Conservation (phyloP, 2,797 vertebrate genomes). For the Peromyscus nudipes region DNA sequence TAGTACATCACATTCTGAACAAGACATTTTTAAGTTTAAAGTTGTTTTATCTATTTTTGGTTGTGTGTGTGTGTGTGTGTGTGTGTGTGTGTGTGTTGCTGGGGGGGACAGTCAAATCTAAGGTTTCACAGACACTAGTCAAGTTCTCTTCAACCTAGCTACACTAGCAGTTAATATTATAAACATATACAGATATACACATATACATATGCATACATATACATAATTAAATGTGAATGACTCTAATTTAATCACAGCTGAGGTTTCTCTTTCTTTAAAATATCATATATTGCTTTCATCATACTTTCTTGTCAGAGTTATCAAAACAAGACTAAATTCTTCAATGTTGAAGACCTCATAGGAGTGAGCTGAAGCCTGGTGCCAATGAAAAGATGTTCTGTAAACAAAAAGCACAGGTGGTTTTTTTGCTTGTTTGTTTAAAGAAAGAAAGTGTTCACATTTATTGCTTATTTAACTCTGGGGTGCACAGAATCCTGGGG, state of each 20-base stretch:
- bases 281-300: not conserved
- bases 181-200: not conserved
- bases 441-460: slow-evolving; percentile 23
- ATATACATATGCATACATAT: not conserved
- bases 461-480: slow-evolving; percentile 43
- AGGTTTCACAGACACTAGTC: not conserved
- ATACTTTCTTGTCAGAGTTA: not conserved
- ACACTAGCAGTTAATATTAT: not conserved
- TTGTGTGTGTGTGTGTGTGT: not conserved
- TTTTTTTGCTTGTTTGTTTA: not conserved
- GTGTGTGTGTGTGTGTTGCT: not conserved
- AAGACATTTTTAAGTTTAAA: not conserved
- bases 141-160: not conserved
- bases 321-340: slow-evolving; percentile 4
- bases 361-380: not conserved
- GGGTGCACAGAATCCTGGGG: slow-evolving; percentile 23
- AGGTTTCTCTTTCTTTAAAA: not conserved
- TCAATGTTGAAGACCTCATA: not conserved
- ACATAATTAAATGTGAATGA: not conserved
- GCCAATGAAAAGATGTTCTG: slow-evolving; percentile 46
- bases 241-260: not conserved
- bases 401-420: slow-evolving; percentile 30
- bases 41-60: not conserved
- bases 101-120: not conserved
- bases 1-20: not conserved